Percentiles rank a stretch among this genome's conserved stretches.
phyloP scores from a whole-genome alignment of 2,113 vertebrate genomes.

The Lasiurus borealis region DNA sequence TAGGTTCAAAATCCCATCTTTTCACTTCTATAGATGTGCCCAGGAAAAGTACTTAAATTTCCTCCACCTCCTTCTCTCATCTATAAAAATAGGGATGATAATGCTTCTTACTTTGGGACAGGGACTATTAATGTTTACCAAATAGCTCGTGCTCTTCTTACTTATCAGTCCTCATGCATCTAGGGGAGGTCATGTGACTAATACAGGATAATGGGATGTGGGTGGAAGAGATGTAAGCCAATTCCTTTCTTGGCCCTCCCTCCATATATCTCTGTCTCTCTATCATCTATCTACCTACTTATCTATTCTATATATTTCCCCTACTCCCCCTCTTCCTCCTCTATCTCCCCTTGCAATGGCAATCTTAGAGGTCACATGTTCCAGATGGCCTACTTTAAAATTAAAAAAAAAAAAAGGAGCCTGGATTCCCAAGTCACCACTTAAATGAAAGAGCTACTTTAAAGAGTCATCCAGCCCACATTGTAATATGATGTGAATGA shows the following conservation, averaged over 20 bases:
- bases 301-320: neutral
- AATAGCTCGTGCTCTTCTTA: neutral
- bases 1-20: neutral
- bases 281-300: neutral
- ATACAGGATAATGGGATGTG: neutral
- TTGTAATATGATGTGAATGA: neutral
- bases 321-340: neutral
- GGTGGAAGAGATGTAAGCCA: neutral
- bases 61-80: constrained; percentile 32
- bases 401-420: neutral
- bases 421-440: neutral
- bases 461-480: neutral
- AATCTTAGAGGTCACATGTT: neutral
- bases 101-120: neutral
- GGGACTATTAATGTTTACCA: neutral
- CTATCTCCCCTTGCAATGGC: neutral
- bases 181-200: neutral
- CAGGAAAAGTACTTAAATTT: neutral
- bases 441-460: constrained; percentile 9
- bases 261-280: neutral
- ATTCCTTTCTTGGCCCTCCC: neutral
- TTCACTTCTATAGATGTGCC: neutral
- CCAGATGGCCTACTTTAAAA: neutral
- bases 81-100: constrained; percentile 2
- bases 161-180: neutral